phyloP scores from a whole-genome alignment of 2,888 invertebrate species.

The Hyppa rectilinea region DNA sequence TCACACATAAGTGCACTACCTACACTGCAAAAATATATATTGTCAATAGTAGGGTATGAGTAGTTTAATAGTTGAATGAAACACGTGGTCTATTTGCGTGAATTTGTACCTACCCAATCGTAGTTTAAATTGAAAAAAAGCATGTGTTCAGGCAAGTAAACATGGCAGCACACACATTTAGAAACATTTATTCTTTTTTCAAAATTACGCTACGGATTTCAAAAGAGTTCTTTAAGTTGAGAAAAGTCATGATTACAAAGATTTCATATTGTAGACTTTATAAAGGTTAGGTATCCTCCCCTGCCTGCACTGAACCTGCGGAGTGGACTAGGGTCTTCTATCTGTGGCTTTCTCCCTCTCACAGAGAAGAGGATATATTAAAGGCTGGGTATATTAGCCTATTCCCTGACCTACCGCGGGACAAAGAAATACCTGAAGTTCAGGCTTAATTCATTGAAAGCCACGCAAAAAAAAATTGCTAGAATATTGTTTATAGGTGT shows the following conservation, averaged over 20 bases:
- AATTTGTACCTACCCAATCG: neutral
- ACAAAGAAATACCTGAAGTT: neutral
- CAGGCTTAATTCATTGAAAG: too few relatives aligned
- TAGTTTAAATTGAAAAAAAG: neutral
- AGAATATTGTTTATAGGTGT: too few relatives aligned
- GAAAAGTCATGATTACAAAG: slow-evolving; percentile 20
- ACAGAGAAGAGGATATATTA: neutral
- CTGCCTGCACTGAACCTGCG: neutral
- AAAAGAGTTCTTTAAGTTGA: slow-evolving; percentile 12
- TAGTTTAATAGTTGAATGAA: neutral
- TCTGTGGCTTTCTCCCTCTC: too few relatives aligned
- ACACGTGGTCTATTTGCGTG: neutral
- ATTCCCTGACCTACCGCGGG: neutral
- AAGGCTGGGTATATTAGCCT: neutral
- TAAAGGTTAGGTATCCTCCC: slow-evolving; percentile 20
- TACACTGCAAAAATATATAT: neutral
- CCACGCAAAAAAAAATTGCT: too few relatives aligned
- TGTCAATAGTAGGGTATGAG: neutral
- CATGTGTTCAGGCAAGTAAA: neutral
- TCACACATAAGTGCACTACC: neutral
- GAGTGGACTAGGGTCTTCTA: too few relatives aligned
- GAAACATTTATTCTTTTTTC: neutral
- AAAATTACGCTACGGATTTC: neutral
- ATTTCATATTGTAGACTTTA: slow-evolving; percentile 18
- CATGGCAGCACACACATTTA: neutral